These are phyloP conservation scores for Neotoma lepida DNA, from an alignment of 2,113 vertebrate genomes.

Conservation along the genomic window DNA sequence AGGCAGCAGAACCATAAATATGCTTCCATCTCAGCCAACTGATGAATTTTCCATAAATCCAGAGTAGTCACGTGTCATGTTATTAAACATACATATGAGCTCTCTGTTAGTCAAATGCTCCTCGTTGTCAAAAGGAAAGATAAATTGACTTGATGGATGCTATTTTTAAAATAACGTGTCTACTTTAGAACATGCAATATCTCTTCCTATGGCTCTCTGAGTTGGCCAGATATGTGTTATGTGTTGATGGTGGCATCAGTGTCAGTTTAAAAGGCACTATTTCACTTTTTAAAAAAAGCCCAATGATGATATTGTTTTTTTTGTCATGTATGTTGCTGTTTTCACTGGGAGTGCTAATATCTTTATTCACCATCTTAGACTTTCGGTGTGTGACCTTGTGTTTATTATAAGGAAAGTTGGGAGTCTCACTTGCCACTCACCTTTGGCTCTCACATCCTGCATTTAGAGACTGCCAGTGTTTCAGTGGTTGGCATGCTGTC, in stretches of 20 bases:
- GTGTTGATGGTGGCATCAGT: constrained; percentile 28
- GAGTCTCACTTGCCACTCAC: constrained; percentile 40
- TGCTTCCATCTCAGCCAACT: constrained; percentile 14
- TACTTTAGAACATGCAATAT: neutral
- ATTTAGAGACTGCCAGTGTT: constrained; percentile 31
- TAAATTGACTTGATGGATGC: constrained; percentile 36
- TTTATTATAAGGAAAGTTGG: constrained; percentile 62
- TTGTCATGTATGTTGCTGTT: constrained; percentile 27
- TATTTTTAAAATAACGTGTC: constrained; percentile 15
- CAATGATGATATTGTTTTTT: constrained; percentile 29
- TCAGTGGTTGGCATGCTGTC: constrained; percentile 3
- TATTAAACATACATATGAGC: constrained; percentile 49
- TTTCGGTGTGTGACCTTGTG: constrained; percentile 17
- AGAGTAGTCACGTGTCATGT: neutral
- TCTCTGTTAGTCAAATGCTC: neutral
- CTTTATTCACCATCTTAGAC: constrained; percentile 44
- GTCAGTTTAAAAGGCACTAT: constrained; percentile 42
- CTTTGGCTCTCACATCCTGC: constrained; percentile 35
- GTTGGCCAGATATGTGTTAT: constrained; percentile 55
- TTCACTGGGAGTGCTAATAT: constrained; percentile 54
- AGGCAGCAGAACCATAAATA: constrained; percentile 44
- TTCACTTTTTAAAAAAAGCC: neutral
- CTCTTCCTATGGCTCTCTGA: constrained; percentile 33
- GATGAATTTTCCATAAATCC: constrained; percentile 20
- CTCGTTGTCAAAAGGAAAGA: constrained; percentile 31